A percentile compares a stretch with the other conserved stretches of the same genome.
phyloP scores from a whole-genome alignment of 1,140 invertebrate genomes.

The Neelides sp. region DNA sequence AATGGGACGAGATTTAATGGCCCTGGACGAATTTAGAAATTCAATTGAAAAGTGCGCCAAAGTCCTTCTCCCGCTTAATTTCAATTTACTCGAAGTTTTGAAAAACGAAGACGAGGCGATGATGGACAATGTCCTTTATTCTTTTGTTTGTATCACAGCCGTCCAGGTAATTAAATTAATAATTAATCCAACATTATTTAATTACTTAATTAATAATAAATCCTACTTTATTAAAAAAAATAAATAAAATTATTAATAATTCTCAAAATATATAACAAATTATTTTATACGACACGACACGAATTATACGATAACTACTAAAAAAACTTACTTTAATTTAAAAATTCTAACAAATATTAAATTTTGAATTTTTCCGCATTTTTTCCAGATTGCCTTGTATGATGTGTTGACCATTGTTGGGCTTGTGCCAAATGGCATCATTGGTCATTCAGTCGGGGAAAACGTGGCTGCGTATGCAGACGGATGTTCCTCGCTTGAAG shows the following conservation, averaged over 20 bases:
- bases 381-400: conserved; percentile 59
- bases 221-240: background rate
- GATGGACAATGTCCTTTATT: conserved; percentile 42
- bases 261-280: too few relatives aligned
- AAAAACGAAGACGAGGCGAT: conserved; percentile 38
- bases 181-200: conserved; percentile 33
- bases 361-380: background rate
- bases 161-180: too few relatives aligned
- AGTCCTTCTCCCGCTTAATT: conserved; percentile 33
- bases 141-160: conserved; percentile 46
- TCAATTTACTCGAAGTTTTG: conserved; percentile 44
- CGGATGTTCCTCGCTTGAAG: conserved; percentile 67
- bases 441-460: conserved; percentile 79
- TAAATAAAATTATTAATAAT: conserved; percentile 1
- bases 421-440: conserved; percentile 65
- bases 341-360: background rate
- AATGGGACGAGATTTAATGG: conserved; percentile 54
- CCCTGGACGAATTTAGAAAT: conserved; percentile 40
- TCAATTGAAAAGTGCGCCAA: conserved; percentile 39
- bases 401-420: conserved; percentile 58
- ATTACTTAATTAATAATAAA: conserved; percentile 1
- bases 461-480: conserved; percentile 82
- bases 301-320: too few relatives aligned
- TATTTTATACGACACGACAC: too few relatives aligned
- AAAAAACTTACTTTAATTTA: too few relatives aligned